Evolutionary conservation across 2,797 vertebrate genomes (phyloP).

Genomic region (Melanotaenia nigrans): DNA sequence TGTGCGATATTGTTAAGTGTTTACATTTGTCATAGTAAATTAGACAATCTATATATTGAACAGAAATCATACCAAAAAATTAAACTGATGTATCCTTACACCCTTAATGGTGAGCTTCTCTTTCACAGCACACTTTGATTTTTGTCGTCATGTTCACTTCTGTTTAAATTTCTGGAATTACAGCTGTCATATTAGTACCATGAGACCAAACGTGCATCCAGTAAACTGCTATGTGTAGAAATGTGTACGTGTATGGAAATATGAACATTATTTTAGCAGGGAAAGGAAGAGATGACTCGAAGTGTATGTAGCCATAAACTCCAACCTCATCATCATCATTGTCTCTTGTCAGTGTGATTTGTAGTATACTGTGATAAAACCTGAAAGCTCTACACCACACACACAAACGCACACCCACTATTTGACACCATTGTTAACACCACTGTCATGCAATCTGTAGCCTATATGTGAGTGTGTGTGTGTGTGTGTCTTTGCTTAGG

Average conservation of each 20-base stretch:
- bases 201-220: not conserved
- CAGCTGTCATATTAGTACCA: not conserved
- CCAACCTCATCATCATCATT: slow-evolving; percentile 31
- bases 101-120: not conserved
- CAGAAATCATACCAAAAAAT: not conserved
- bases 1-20: not conserved
- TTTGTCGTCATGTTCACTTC: not conserved
- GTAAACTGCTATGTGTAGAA: not conserved
- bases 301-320: not conserved
- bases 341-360: slow-evolving; percentile 14
- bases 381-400: slow-evolving; percentile 14
- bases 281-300: not conserved
- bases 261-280: not conserved
- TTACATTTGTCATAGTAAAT: not conserved
- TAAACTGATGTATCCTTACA: not conserved
- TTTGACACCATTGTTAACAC: slow-evolving; percentile 37
- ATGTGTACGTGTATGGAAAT: not conserved
- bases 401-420: not conserved
- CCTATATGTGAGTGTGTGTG: not conserved
- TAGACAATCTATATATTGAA: not conserved
- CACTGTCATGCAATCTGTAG: slow-evolving; percentile 23
- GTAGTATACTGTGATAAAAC: slow-evolving; percentile 13
- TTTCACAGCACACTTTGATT: not conserved
- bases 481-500: slow-evolving; percentile 3
- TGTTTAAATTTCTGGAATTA: not conserved